phyloP scores from a whole-genome alignment of 2,113 vertebrate species.

The Salminus brasiliensis region DNA sequence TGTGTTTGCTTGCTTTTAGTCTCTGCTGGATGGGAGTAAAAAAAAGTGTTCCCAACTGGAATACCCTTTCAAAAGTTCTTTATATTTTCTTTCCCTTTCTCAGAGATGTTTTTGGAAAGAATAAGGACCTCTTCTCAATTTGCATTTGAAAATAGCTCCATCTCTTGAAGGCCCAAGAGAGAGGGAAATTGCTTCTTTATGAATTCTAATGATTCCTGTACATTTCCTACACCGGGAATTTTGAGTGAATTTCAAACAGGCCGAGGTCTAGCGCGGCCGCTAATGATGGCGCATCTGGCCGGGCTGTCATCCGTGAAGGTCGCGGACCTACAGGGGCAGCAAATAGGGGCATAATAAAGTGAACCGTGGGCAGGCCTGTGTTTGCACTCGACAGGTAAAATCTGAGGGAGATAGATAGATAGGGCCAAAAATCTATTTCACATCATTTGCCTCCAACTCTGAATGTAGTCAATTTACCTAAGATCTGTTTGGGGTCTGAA shows the following conservation, averaged over 20 bases:
- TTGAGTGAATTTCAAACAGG: neutral
- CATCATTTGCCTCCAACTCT: neutral
- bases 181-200: neutral
- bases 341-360: constrained; percentile 16
- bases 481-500: no score
- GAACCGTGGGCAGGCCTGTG: neutral
- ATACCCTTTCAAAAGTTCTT: neutral
- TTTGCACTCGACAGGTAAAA: neutral
- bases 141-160: neutral
- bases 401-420: neutral
- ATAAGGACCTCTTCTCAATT: neutral
- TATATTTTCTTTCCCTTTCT: constrained; percentile 1
- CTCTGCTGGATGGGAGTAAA: neutral
- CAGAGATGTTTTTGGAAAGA: neutral
- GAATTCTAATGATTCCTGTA: neutral
- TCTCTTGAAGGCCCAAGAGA: neutral
- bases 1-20: constrained; percentile 7
- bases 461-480: neutral
- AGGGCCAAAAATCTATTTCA: neutral
- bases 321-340: neutral
- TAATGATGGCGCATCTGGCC: neutral
- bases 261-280: neutral
- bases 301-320: constrained; percentile 7
- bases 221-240: neutral
- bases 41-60: neutral